phyloP scores from a whole-genome alignment of 2,797 vertebrate genomes.

The Ibycter americanus region DNA sequence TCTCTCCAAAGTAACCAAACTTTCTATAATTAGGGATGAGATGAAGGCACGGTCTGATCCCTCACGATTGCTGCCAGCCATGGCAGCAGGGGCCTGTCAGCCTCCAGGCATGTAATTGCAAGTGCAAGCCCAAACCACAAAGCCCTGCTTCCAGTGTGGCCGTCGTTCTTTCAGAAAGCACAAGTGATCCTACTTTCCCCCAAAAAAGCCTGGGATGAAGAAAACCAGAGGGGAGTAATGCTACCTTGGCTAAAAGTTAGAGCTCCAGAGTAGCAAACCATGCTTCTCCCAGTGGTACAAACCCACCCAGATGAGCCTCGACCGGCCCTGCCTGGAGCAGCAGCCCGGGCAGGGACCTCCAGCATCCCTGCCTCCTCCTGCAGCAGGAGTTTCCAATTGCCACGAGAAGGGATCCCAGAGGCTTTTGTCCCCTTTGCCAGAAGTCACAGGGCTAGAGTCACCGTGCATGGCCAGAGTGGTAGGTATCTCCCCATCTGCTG shows the following conservation, averaged over 20 bases:
- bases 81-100: fast-evolving
- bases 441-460: neutral
- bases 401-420: neutral
- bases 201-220: neutral
- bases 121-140: neutral
- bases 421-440: neutral
- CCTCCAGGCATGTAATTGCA: neutral
- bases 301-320: fast-evolving
- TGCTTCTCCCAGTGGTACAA: neutral
- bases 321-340: neutral
- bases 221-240: neutral
- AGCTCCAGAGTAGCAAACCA: fast-evolving
- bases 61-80: fast-evolving
- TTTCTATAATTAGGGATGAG: neutral
- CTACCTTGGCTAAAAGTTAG: neutral
- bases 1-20: neutral
- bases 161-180: neutral
- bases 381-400: neutral
- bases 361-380: neutral
- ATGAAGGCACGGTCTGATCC: neutral
- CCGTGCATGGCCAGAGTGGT: neutral
- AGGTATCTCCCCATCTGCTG: neutral
- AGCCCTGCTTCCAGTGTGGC: neutral
- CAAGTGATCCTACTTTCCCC: neutral
- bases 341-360: neutral